phyloP scores from a whole-genome alignment of 1,140 invertebrate species.

The Microvelia longipes region DNA sequence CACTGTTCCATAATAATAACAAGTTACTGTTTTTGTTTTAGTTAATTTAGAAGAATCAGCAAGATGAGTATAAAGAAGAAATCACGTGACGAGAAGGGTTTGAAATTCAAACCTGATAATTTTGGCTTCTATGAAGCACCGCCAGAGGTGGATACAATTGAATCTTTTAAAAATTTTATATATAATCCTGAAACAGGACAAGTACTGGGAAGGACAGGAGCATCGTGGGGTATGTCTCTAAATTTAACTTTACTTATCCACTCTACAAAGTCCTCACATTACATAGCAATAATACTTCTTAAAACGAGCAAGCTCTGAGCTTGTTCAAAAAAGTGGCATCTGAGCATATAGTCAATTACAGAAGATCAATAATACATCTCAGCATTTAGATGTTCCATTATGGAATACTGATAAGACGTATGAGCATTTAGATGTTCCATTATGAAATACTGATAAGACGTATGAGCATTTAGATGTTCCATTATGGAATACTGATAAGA shows the following conservation, averaged over 20 bases:
- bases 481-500: no score
- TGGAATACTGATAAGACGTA: no score
- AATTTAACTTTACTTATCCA: not conserved
- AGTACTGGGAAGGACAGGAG: constrained; percentile 69
- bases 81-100: not conserved
- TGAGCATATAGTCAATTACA: not conserved
- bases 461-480: no score
- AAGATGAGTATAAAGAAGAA: constrained; percentile 2
- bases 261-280: not conserved
- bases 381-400: no score
- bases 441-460: no score
- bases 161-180: constrained; percentile 38
- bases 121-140: constrained; percentile 17
- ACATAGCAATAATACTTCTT: not conserved
- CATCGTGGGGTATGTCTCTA: constrained; percentile 58
- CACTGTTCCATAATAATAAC: no score
- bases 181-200: constrained; percentile 79
- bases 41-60: no score
- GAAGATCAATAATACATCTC: not conserved
- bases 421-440: no score
- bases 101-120: constrained; percentile 8
- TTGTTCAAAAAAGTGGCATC: not conserved
- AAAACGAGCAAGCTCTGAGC: not conserved
- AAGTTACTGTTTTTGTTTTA: no score
- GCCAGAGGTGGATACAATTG: constrained; percentile 6